phyloP scores from a whole-genome alignment of 2,888 invertebrate species.

The Drosophila maculinotata region DNA sequence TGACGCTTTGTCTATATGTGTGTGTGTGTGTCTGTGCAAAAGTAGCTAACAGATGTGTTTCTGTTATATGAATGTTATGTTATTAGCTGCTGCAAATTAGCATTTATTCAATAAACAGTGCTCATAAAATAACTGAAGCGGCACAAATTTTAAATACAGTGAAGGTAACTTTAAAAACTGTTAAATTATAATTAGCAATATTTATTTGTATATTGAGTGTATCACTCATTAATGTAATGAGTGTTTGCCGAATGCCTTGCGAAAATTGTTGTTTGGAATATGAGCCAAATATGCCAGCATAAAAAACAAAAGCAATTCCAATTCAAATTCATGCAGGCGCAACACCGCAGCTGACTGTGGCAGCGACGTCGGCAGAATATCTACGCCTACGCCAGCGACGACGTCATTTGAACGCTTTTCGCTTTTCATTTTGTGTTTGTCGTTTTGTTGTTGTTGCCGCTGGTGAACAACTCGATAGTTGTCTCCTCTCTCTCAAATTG shows the following conservation, averaged over 20 bases:
- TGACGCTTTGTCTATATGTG: conserved; percentile 25
- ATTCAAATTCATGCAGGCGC: conserved; percentile 66
- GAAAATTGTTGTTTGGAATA: conserved; percentile 62
- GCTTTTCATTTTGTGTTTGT: conserved; percentile 65
- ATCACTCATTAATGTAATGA: too few species aligned
- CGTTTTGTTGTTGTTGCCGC: conserved; percentile 24
- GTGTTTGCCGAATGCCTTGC: conserved; percentile 54
- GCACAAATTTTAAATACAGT: conserved; percentile 25
- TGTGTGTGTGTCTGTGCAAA: conserved; percentile 26
- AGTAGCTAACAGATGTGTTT: conserved; percentile 41
- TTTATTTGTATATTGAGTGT: conserved; percentile 13
- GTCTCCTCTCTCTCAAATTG: conserved; percentile 37
- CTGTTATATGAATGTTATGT: conserved; percentile 13
- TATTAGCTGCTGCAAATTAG: conserved; percentile 50
- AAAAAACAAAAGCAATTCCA: conserved; percentile 63
- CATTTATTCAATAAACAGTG: conserved; percentile 52
- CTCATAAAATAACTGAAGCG: conserved; percentile 50
- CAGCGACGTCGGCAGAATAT: conserved; percentile 18
- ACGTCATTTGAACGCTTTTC: conserved; percentile 67
- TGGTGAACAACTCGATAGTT: conserved; percentile 39
- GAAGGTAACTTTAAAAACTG: conserved; percentile 64
- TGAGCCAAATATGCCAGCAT: conserved; percentile 40
- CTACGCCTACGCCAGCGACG: conserved; percentile 50
- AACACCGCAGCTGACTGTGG: conserved; percentile 34
- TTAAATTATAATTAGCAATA: conserved; percentile 58